Percentiles rank a stretch among this genome's conserved stretches.
Evolutionary conservation across 1,140 invertebrate species (phyloP).

Genomic region (Drosophila melanogaster): DNA sequence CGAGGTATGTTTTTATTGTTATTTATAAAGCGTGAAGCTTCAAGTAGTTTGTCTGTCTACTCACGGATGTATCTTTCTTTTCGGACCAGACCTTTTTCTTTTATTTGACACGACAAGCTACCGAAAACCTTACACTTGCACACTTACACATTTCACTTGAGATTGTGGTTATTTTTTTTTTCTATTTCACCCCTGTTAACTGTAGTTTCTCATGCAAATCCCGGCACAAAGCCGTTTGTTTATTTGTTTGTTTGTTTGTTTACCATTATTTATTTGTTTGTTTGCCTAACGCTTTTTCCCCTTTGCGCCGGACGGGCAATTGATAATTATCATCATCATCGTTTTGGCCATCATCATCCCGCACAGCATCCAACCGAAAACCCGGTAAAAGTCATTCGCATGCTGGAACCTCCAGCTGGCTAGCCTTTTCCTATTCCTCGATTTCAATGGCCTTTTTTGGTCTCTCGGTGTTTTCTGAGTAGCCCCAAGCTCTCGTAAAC

Average conservation of each 20-base stretch:
- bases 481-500: conserved; percentile 31
- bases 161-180: conserved; percentile 3
- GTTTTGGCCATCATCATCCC: conserved; percentile 4
- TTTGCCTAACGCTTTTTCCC: conserved; percentile 65
- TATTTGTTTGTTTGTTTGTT: conserved; percentile 16
- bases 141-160: conserved; percentile 71
- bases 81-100: conserved; percentile 32
- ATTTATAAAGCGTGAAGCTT: conserved; percentile 80
- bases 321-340: conserved; percentile 59
- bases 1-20: conserved; percentile 54
- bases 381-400: conserved; percentile 15
- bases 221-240: conserved; percentile 52
- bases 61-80: conserved; percentile 59
- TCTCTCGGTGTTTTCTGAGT: conserved; percentile 28
- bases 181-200: conserved; percentile 46
- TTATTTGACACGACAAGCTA: conserved; percentile 61
- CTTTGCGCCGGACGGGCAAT: conserved; percentile 61
- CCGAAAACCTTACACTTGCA: conserved; percentile 61
- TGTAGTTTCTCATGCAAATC: conserved; percentile 78
- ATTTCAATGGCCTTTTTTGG: conserved; percentile 12
- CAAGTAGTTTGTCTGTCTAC: conserved; percentile 72
- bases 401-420: conserved; percentile 40
- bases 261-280: conserved; percentile 58
- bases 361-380: conserved; percentile 28
- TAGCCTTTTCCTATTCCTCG: conserved; percentile 22